Conservation (phyloP, 2,113 vertebrate species). For the Edolisoma coerulescens region DNA sequence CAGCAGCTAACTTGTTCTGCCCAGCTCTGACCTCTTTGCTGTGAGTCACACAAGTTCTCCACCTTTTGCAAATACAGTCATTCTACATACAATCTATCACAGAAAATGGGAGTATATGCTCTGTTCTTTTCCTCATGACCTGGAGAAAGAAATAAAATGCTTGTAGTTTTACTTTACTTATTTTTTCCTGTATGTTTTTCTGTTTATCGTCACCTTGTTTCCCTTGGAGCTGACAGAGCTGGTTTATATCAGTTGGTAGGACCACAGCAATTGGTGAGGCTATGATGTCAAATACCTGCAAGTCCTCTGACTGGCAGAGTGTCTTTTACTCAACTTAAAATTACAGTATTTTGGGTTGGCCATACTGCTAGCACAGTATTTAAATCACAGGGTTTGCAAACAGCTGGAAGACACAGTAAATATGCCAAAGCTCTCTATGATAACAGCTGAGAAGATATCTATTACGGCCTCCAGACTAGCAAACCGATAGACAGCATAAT, state of each 20-base stretch:
- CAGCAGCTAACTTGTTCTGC: neutral
- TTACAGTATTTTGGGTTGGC: neutral
- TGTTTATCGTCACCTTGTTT: neutral
- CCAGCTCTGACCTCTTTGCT: neutral
- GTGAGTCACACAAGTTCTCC: conserved; percentile 21
- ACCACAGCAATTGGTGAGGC: neutral
- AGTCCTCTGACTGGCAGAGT: neutral
- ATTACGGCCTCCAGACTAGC: neutral
- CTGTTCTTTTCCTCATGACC: neutral
- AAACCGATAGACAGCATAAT: neutral
- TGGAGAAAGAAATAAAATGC: neutral
- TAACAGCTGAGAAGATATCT: neutral
- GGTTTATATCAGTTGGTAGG: neutral
- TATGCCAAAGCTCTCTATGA: neutral
- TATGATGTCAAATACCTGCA: neutral
- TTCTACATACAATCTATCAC: neutral
- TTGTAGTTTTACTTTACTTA: neutral
- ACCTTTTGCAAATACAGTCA: conserved; percentile 36
- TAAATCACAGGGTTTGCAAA: neutral
- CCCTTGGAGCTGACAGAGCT: neutral
- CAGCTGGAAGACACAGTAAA: neutral
- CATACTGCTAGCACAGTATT: neutral
- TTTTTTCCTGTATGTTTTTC: neutral
- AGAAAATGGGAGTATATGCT: neutral
- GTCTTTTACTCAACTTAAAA: neutral